phyloP scores from a whole-genome alignment of 1,140 invertebrate genomes.

The Agraylea sexmaculata region DNA sequence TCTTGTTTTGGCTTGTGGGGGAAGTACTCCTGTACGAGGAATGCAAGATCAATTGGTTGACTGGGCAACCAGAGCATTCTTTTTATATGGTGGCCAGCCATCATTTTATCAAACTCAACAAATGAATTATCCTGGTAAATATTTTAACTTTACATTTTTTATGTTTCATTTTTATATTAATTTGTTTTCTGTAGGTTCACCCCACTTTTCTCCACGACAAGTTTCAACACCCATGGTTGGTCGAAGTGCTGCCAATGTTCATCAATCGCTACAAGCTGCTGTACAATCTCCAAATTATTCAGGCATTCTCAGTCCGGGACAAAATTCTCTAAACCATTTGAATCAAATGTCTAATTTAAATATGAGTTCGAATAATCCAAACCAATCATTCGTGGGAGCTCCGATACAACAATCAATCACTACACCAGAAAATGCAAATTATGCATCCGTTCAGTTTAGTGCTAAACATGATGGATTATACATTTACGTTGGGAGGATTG shows the following conservation, averaged over 20 bases:
- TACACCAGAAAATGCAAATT: conserved; percentile 28
- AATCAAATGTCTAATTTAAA: conserved; percentile 21
- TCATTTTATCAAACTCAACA: conserved; percentile 24
- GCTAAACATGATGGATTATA: conserved; percentile 90
- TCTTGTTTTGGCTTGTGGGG: conserved; percentile 72
- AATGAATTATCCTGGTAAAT: conserved; percentile 24
- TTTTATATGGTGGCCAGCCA: conserved; percentile 78
- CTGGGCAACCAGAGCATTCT: conserved; percentile 85
- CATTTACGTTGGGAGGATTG: conserved; percentile 74
- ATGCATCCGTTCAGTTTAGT: conserved; percentile 49
- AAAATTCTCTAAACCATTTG: conserved; percentile 22
- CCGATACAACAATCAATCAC: conserved; percentile 16
- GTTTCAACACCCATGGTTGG: conserved; percentile 37
- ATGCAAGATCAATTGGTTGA: conserved; percentile 57
- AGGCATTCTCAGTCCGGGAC: not conserved
- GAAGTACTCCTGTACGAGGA: conserved; percentile 42
- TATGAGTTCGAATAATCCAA: conserved; percentile 8
- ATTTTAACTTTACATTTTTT: not conserved
- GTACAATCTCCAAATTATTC: conserved; percentile 11
- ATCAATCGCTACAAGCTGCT: conserved; percentile 20
- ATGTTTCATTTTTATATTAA: too few relatives aligned
- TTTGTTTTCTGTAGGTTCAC: conserved; percentile 26
- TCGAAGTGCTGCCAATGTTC: conserved; percentile 24
- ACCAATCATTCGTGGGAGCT: conserved; percentile 7
- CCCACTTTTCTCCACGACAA: conserved; percentile 38